Base-by-base conservation (phyloP, 1,140 invertebrate genomes). In the Euura lappo region DNA sequence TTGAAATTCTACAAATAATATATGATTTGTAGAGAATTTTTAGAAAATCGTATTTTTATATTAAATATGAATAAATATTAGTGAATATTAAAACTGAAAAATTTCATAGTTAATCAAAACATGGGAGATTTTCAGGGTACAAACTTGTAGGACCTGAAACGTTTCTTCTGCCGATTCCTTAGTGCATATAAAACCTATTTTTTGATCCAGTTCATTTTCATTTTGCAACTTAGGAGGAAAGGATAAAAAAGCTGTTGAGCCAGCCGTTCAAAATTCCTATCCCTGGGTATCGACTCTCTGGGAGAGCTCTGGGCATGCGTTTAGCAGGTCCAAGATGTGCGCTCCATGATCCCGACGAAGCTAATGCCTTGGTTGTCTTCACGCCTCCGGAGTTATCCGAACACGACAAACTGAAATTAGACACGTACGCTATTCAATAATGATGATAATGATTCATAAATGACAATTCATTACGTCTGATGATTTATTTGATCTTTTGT, bases 251-350 rank as follows among this genome's bases (percentile, higher is more conserved):
- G 79, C 92, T 98, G 75, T 82, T 99, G 2, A 93, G 90, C n/a
- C 94, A 94, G 81, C 96, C 97, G 5, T 99, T 99, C 82, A 96
- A 96, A 89, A 94, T 99, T 68, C 98, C 98, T 4, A 95, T 99
- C 74, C 92, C 94, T 11, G 97, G 98, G 80, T 99, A 99, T 88
- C 89, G 93, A 64, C 89, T 91, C 1, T 92, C 91, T 46, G 92
- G 91, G 80, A 91, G 93, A 81, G 91, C 91, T 45, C 85, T 98
- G 6, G 96, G 96, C 1, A 89, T 97, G 66, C 88, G 92, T 70
- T 88, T 95, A 60, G 87, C 90, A 77, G 92, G 92, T 13, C 89
- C 91, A 2, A 88, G 93, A 77, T 90, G 93, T 74, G 88, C 98
- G 1, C 86, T 99, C 10, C 95, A 98, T 84, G 98, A 99, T 89